Percentiles rank a stretch among this genome's conserved stretches.
Conservation (phyloP, 2,113 vertebrate species). For the Psettodes erumei region DNA sequence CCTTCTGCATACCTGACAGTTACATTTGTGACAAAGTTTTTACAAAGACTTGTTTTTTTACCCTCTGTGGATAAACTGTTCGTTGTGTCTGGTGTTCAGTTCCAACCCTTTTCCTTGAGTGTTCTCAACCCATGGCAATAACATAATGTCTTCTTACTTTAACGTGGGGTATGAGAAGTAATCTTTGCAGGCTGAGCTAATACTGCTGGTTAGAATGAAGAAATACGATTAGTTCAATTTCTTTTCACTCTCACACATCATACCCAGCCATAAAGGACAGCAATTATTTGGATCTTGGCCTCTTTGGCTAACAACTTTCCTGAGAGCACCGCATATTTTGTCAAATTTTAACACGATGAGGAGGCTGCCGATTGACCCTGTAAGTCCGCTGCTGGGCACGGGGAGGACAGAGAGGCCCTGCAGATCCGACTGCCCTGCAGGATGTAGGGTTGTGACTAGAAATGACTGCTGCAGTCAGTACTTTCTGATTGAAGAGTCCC, state of each 20-base stretch:
- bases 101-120: neutral
- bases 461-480: neutral
- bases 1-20: constrained; percentile 42
- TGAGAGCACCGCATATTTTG: neutral
- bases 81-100: neutral
- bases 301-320: neutral
- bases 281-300: neutral
- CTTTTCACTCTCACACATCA: neutral
- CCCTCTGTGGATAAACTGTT: neutral
- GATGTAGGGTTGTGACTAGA: neutral
- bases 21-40: constrained; percentile 38
- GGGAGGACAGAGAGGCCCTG: neutral
- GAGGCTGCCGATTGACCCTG: neutral
- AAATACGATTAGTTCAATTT: neutral
- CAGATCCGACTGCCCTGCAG: neutral
- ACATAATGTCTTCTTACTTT: neutral
- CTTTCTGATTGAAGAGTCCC: constrained; percentile 25
- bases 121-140: neutral
- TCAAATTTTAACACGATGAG: neutral
- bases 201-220: neutral
- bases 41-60: neutral
- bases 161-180: neutral
- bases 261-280: too few relatives aligned
- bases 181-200: neutral
- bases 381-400: neutral